Base-by-base conservation (phyloP, 2,888 invertebrate species). In the Unio delphinus region DNA sequence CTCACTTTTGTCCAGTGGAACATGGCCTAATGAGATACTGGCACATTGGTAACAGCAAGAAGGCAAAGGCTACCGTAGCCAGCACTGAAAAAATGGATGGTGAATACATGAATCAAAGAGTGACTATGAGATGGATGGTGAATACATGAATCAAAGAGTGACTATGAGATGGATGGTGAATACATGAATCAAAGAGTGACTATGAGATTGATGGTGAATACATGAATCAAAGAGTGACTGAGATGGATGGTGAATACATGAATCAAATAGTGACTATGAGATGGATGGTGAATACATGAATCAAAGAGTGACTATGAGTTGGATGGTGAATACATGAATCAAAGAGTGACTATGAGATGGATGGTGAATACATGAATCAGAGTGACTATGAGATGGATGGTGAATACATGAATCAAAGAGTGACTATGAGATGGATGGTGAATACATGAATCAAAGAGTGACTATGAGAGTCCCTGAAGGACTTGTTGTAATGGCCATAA, bases 21-120 rank as follows among this genome's bases (percentile, higher is more conserved):
- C 95, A 96, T 65, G 94, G 95, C 84, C 95, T 93, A 87, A 95
- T 94, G 78, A 97, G 93, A 91, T 97, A 98, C 92, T 98, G 98
- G 92, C 98, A 98, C 95, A 98, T 96, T 76, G 98, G 98, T 89
- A 98, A 93, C 85, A 98, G 93, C 68, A 98, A 93, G 91, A 98
- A 98, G 84, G 98, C 98, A 89, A 98, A 92, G 81, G 98, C 98
- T 83, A 98, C 96, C 68, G 97, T 97, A 81, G 98, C 98, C 90
- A 98, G 95, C 89, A 98, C 91, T 91, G 87, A 65, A 89, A 87
- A 66, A 63, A 75, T 64, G 55, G 17, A 69, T n/a, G 34, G 11
- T 45, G 3, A 3, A 45, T 15, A 15, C 15, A 11, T 45, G 45
- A 45, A 4, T 3, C 11, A 11, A 34, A 15, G 34, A 45, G 45